Evolutionary conservation across 2,797 vertebrate genomes (phyloP).

Genomic region (Hippoglossus hippoglossus): DNA sequence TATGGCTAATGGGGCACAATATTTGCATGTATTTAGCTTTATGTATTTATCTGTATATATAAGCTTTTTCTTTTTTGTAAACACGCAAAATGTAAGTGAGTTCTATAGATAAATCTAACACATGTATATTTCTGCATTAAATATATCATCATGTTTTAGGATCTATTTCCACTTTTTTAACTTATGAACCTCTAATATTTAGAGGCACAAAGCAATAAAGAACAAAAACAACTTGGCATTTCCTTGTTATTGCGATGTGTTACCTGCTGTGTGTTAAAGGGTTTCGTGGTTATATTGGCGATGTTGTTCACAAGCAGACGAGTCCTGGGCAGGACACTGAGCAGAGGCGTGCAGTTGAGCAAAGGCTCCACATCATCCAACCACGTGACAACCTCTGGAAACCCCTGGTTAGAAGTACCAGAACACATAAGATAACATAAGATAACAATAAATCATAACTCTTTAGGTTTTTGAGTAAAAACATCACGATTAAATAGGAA

Average conservation of each 20-base stretch:
- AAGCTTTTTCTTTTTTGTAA: too few relatives aligned
- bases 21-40: too few relatives aligned
- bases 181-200: not conserved
- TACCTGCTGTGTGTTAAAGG: slow-evolving; percentile 87
- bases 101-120: too few relatives aligned
- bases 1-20: too few relatives aligned
- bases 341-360: slow-evolving; percentile 78
- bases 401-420: slow-evolving; percentile 65
- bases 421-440: not conserved
- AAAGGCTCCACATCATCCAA: slow-evolving; percentile 75
- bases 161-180: not conserved
- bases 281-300: slow-evolving; percentile 28
- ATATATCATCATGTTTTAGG: not conserved
- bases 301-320: slow-evolving; percentile 61
- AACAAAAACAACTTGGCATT: too few relatives aligned
- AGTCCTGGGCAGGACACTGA: slow-evolving; percentile 73
- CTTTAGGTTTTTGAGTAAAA: not conserved
- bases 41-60: too few relatives aligned
- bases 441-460: too few relatives aligned
- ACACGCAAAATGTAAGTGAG: too few relatives aligned
- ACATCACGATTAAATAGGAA: not conserved
- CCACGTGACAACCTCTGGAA: slow-evolving; percentile 72
- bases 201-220: too few relatives aligned
- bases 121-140: not conserved
- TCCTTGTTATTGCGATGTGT: not conserved